A percentile compares a stretch with the other conserved stretches of the same genome.
Conservation (phyloP, 1,140 invertebrate species). For the Eciton burchellii region DNA sequence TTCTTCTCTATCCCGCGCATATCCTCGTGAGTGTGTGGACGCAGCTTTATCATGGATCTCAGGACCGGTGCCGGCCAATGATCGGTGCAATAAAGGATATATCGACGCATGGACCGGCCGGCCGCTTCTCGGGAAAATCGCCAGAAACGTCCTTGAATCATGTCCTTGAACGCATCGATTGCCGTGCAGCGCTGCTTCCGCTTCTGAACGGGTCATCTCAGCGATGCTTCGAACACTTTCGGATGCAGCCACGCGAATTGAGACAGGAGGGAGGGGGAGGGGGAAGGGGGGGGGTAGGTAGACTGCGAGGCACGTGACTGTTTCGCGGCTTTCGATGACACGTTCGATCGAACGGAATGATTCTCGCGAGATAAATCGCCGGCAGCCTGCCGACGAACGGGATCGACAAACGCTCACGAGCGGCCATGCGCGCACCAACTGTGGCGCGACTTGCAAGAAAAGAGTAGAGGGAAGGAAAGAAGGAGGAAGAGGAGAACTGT, state of each 20-base stretch:
- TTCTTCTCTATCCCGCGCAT: constrained; percentile 71
- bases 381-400: background rate
- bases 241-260: background rate
- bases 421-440: background rate
- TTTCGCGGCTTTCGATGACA: too few relatives aligned
- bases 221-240: background rate
- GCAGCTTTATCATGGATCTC: constrained; percentile 55
- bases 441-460: constrained; percentile 18
- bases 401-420: constrained; percentile 1
- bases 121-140: background rate
- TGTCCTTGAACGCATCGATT: constrained; percentile 2
- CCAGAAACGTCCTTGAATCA: background rate
- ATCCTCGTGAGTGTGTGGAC: constrained; percentile 58
- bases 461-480: too few relatives aligned
- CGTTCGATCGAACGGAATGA: too few relatives aligned
- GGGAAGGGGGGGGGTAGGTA: too few relatives aligned
- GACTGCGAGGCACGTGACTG: background rate
- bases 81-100: constrained; percentile 57
- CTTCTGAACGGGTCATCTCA: background rate
- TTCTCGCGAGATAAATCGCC: background rate
- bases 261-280: too few relatives aligned
- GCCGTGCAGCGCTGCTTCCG: background rate
- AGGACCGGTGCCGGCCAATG: constrained; percentile 44
- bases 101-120: background rate
- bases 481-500: too few relatives aligned